phyloP scores from a whole-genome alignment of 1,140 invertebrate species.

The Phortica variegata region DNA sequence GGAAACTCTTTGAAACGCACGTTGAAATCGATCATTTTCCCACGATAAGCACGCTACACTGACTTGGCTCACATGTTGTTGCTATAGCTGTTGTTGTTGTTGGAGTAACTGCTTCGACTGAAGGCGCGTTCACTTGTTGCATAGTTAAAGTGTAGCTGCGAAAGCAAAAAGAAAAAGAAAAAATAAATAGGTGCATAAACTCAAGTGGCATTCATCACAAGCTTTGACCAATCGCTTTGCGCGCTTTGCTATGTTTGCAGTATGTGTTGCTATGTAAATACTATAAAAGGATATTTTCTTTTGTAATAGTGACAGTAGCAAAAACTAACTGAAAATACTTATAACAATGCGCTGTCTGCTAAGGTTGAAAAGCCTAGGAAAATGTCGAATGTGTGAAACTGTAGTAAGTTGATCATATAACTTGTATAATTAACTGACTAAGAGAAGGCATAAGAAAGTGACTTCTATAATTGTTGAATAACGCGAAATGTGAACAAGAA shows the following conservation, averaged over 20 bases:
- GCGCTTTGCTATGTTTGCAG: conserved; percentile 2
- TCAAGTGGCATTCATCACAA: conserved; percentile 43
- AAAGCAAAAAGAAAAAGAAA: neutral
- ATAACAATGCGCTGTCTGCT: conserved; percentile 10
- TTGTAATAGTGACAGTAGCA: too few species aligned
- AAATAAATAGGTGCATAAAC: conserved; percentile 10
- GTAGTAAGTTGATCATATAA: too few species aligned
- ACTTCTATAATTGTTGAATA: neutral
- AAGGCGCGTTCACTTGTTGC: too few species aligned
- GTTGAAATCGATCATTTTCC: conserved; percentile 54
- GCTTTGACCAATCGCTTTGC: conserved; percentile 14
- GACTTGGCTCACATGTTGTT: conserved; percentile 12
- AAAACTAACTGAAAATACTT: too few species aligned
- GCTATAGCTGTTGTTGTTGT: too few species aligned
- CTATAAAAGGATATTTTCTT: conserved; percentile 54
- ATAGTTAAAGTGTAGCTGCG: too few species aligned
- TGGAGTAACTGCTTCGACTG: too few species aligned
- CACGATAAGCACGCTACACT: conserved; percentile 31
- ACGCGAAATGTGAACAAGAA: too few species aligned
- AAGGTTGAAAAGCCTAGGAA: too few species aligned
- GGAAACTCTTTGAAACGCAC: conserved; percentile 26
- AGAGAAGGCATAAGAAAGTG: too few species aligned
- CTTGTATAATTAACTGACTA: too few species aligned
- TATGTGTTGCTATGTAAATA: conserved; percentile 54
- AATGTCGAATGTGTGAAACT: too few species aligned